A percentile compares a stretch with the other conserved stretches of the same genome.
phyloP scores from a whole-genome alignment of 2,888 invertebrate species.

The Mactromeris polynyma region DNA sequence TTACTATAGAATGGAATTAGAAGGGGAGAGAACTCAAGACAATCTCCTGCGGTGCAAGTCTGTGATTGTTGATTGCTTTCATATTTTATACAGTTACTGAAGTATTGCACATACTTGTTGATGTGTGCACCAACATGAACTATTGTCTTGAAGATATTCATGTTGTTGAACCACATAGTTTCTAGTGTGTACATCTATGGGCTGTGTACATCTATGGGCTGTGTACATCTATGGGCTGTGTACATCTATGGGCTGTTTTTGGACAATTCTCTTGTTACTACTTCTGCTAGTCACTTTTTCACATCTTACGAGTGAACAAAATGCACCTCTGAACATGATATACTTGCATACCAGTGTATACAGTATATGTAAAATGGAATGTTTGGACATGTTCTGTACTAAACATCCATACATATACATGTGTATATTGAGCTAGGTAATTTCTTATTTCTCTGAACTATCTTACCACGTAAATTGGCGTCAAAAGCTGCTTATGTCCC shows the following conservation, averaged over 20 bases:
- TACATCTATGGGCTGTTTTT: not conserved
- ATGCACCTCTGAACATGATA: not conserved
- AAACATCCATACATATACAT: too few species aligned
- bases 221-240: not conserved
- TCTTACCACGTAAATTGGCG: too few species aligned
- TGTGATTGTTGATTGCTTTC: not conserved
- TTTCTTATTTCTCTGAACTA: too few species aligned
- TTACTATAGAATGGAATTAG: too few species aligned
- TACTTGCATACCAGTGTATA: too few species aligned
- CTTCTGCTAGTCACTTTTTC: not conserved
- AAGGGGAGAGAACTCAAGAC: too few species aligned
- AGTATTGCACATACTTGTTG: not conserved
- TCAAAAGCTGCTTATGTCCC: too few species aligned
- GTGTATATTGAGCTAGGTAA: too few species aligned
- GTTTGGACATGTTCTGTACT: too few species aligned
- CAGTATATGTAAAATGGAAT: too few species aligned
- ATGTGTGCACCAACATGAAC: not conserved
- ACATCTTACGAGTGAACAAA: not conserved
- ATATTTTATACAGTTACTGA: not conserved
- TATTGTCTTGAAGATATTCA: not conserved
- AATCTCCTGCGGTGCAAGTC: not conserved
- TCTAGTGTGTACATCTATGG: not conserved
- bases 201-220: not conserved
- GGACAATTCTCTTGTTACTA: not conserved
- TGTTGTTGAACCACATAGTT: not conserved